These are phyloP conservation scores for Caenorhabditis japonica DNA, from an alignment of 2,888 invertebrate genomes.

Conservation along the genomic window DNA sequence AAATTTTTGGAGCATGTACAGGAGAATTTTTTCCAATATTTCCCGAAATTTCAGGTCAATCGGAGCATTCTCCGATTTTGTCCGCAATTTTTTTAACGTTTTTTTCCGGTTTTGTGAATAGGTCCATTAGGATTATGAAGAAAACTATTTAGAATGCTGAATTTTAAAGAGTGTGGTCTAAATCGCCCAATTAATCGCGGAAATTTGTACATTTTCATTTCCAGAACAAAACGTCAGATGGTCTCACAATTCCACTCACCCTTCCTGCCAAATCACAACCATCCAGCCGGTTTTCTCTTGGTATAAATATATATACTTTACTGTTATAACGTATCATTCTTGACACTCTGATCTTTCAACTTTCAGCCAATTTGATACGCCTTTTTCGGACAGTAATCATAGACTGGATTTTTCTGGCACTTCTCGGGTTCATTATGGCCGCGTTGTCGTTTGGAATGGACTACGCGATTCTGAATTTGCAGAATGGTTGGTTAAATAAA, in stretches of 20 bases:
- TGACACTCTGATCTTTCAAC: not conserved
- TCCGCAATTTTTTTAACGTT: too few relatives aligned
- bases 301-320: slow-evolving; percentile 4
- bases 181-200: too few relatives aligned
- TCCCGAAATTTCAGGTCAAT: too few relatives aligned
- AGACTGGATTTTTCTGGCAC: slow-evolving; percentile 79
- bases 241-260: slow-evolving; percentile 40
- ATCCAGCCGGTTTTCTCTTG: slow-evolving; percentile 28
- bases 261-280: slow-evolving; percentile 12
- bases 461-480: slow-evolving; percentile 66
- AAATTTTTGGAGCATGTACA: too few relatives aligned
- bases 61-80: too few relatives aligned
- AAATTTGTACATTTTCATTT: not conserved
- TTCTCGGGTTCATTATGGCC: slow-evolving; percentile 79
- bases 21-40: too few relatives aligned
- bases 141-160: too few relatives aligned
- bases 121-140: too few relatives aligned
- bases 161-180: too few relatives aligned
- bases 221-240: slow-evolving; percentile 48
- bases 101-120: too few relatives aligned
- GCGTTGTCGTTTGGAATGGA: slow-evolving; percentile 72
- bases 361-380: slow-evolving; percentile 26
- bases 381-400: slow-evolving; percentile 59
- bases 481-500: slow-evolving; percentile 58
- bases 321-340: not conserved